These are phyloP conservation scores for Eupithecia inturbata DNA, from an alignment of 2,888 invertebrate genomes.

Conservation along the genomic window DNA sequence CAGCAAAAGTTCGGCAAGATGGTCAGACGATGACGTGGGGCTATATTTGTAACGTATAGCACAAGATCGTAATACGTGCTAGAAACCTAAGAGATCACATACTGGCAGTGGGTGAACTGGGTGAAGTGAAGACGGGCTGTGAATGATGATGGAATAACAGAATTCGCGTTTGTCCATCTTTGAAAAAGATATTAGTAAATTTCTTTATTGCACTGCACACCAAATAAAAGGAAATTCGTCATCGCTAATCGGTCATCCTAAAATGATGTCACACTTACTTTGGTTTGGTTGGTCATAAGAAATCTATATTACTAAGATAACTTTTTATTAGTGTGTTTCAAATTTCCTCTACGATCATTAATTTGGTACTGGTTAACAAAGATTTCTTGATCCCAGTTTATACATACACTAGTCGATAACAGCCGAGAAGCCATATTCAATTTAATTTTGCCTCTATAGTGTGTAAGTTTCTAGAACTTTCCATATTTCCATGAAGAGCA, in stretches of 20 bases:
- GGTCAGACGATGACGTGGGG: not conserved
- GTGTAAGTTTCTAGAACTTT: not conserved
- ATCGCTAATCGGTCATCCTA: not conserved
- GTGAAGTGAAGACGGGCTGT: not conserved
- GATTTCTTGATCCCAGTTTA: not conserved
- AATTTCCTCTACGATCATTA: not conserved
- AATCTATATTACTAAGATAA: not conserved
- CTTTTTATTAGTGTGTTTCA: not conserved
- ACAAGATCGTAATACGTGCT: not conserved
- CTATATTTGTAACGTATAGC: not conserved
- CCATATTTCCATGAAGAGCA: slow-evolving; percentile 19
- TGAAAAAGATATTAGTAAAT: no score
- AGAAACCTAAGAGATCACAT: not conserved
- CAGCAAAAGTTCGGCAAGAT: not conserved
- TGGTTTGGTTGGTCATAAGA: not conserved
- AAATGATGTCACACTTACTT: not conserved
- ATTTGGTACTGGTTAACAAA: not conserved
- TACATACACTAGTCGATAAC: not conserved
- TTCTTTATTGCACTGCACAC: no score
- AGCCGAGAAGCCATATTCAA: not conserved
- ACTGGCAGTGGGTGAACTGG: not conserved
- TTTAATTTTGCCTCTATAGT: not conserved
- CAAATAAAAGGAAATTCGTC: not conserved
- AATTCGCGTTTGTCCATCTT: not conserved
- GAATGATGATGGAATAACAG: not conserved